Conservation (phyloP, 1,140 invertebrate species). For the Rhagoletis pomonella region DNA sequence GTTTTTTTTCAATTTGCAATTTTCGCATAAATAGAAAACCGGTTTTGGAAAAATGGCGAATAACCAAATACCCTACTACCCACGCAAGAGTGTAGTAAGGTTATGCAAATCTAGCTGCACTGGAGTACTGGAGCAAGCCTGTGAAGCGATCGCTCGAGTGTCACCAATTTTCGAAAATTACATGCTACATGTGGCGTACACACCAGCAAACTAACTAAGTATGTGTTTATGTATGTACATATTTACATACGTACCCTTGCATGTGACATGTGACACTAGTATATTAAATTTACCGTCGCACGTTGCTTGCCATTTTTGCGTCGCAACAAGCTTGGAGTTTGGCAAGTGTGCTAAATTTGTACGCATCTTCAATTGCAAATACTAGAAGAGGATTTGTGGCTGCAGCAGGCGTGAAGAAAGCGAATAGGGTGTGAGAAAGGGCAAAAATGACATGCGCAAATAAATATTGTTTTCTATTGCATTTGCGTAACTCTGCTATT, state of each 20-base stretch:
- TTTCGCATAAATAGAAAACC: no score
- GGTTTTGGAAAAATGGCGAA: no score
- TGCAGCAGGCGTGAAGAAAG: no score
- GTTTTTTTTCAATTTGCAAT: no score
- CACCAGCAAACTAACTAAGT: conserved; percentile 2
- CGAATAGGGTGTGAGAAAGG: no score
- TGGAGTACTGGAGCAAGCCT: not conserved
- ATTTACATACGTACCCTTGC: no score
- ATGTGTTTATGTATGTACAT: no score
- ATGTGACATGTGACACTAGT: not conserved
- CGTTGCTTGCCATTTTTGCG: not conserved
- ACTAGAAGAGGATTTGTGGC: no score
- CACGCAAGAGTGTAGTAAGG: no score
- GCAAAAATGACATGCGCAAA: not conserved
- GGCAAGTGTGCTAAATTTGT: not conserved
- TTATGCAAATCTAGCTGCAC: conserved; percentile 14
- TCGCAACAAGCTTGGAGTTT: not conserved
- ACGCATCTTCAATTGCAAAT: not conserved
- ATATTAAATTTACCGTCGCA: conserved; percentile 13
- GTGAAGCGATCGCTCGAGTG: conserved; percentile 37
- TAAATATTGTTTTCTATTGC: not conserved
- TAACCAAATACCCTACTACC: no score
- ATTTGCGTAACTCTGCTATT: no score
- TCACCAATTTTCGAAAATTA: conserved; percentile 46
- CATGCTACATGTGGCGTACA: conserved; percentile 13